Evolutionary conservation across 2,113 vertebrate species (phyloP).

Genomic region (Desmodus rotundus): DNA sequence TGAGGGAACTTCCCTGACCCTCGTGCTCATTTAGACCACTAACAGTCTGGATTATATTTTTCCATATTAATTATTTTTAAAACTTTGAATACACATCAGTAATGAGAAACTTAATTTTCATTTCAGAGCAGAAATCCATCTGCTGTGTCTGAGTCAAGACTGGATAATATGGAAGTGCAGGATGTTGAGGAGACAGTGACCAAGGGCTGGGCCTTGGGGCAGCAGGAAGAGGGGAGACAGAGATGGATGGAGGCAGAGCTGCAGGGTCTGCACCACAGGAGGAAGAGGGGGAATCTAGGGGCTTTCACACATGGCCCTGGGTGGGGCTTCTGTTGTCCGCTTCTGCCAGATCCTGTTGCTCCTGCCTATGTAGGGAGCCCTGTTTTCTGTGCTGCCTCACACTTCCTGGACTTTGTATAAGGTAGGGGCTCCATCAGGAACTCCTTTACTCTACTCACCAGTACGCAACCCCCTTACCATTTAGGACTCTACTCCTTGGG

Average conservation of each 20-base stretch:
- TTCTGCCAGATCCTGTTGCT: background rate
- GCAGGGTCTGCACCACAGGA: no score
- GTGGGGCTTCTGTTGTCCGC: background rate
- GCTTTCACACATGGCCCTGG: background rate
- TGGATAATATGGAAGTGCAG: background rate
- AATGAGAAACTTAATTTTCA: slow-evolving; percentile 62
- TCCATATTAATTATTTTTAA: background rate
- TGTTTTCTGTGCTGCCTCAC: background rate
- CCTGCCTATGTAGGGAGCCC: no score
- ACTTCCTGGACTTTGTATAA: background rate
- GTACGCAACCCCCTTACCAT: accelerated
- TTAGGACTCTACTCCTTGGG: background rate
- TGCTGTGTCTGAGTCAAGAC: slow-evolving; percentile 22
- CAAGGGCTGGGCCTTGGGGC: background rate
- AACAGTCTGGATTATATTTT: background rate
- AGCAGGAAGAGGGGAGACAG: background rate
- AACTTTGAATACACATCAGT: background rate
- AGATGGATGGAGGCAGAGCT: background rate
- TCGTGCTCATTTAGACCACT: background rate
- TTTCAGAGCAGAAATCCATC: background rate
- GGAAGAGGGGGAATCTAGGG: background rate
- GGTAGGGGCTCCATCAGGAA: background rate
- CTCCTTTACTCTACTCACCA: background rate
- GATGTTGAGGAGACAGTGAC: background rate
- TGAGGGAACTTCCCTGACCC: background rate